These are phyloP conservation scores for Penaeus vannamei DNA, from an alignment of 1,140 invertebrate genomes.

Conservation along the genomic window DNA sequence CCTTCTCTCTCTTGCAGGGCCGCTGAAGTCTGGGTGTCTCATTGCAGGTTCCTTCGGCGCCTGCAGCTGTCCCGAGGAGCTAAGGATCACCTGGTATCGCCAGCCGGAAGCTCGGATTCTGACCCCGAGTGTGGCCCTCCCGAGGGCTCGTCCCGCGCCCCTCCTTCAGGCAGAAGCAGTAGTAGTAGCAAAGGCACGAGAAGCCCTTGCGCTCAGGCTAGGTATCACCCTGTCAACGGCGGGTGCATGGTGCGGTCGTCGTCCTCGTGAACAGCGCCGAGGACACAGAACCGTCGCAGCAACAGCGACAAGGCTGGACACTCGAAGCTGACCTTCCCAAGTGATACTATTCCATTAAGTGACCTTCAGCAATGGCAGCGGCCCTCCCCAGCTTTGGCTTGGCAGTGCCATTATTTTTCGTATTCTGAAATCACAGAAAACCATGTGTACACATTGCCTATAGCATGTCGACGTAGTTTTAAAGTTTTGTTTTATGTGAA, in stretches of 20 bases:
- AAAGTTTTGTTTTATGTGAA: not conserved
- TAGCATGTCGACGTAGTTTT: not conserved
- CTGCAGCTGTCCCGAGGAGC: constrained; percentile 48
- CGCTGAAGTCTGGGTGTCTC: constrained; percentile 43
- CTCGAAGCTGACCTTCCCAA: constrained; percentile 18
- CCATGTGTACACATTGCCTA: not conserved
- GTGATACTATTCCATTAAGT: constrained; percentile 48
- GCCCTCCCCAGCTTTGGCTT: constrained; percentile 22
- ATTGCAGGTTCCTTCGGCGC: constrained; percentile 61
- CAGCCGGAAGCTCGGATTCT: constrained; percentile 55
- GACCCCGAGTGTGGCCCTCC: constrained; percentile 59
- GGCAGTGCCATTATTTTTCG: not conserved
- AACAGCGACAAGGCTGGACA: not conserved
- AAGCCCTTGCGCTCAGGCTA: not conserved
- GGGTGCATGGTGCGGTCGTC: constrained; percentile 12
- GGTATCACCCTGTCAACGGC: constrained; percentile 39
- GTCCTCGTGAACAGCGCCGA: constrained; percentile 29
- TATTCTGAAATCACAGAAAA: constrained; percentile 16
- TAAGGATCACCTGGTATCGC: constrained; percentile 58
- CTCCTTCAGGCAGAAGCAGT: constrained; percentile 23
- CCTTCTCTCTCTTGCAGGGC: constrained; percentile 26
- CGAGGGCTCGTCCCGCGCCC: constrained; percentile 13
- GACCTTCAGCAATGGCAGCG: constrained; percentile 37
- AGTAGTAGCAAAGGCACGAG: constrained; percentile 6
- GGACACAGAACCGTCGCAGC: too few relatives aligned